Evolutionary conservation across 2,888 invertebrate genomes (phyloP), one percentile per base, ranked within the genome.

Genomic region (Drosophila yooni): DNA sequence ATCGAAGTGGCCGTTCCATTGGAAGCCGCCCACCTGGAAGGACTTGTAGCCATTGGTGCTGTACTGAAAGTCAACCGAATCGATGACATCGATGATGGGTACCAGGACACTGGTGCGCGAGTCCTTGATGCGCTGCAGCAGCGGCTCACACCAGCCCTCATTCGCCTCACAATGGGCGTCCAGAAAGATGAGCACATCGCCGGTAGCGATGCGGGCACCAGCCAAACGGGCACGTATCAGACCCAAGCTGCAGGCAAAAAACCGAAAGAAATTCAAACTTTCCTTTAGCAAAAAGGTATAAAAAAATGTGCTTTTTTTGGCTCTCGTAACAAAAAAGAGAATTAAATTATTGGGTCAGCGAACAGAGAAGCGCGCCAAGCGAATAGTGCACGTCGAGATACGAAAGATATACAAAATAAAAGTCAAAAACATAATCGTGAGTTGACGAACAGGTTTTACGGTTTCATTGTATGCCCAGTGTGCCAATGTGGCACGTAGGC

Each of bases 61-160:
- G 63, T 93, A 93, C 73, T 93, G 92, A 57, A 93, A 93, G 73
- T 93, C 93, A 72, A 91, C 92, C 10, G 93, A 96, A 92, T 97
- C 97, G 83, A 99, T 98, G 65, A 97, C 96, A 94, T 99, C 99
- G 80, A 99, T 99, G 83, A 98, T 97, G 53, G 99, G 99, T 86
- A 98, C 97, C 62, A 98, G 94, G 11, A 99, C 97, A 13, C 97
- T 96, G 34, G 95, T 95, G 0, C 95, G 94, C 38, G 97, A 95
- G 80, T 97, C 96, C 93, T 96, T 96, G 90, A 99, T 96, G 62
- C 98, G 94, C 77, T 97, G 95, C 79, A 99, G 94, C 61, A 99
- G 93, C 0, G 99, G 99, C 91, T 99, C 97, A 74, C 98, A 94
- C 98, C 98, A 98, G 83, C 96, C 95, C 48, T 93, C 93, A 74